phyloP scores from a whole-genome alignment of 2,113 vertebrate genomes.

The Archocentrus centrarchus region DNA sequence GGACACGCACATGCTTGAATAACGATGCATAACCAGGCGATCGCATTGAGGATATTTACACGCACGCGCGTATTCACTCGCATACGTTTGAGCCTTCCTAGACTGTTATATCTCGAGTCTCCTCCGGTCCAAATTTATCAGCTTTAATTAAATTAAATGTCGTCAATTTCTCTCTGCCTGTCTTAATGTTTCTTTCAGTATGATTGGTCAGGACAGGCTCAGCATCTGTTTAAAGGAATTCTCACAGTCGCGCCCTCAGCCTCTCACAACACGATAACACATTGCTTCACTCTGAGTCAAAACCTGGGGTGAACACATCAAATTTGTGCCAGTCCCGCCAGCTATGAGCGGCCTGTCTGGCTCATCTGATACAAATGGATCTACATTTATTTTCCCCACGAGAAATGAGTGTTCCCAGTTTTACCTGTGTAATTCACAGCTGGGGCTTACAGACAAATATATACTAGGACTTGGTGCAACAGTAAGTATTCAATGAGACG shows the following conservation, averaged over 20 bases:
- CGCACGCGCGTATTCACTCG: neutral
- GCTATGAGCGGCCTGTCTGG: conserved; percentile 31
- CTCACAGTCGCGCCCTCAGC: conserved; percentile 17
- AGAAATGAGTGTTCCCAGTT: conserved; percentile 24
- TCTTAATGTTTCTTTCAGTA: conserved; percentile 55
- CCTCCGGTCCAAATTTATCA: conserved; percentile 68
- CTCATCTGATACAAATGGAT: conserved; percentile 50
- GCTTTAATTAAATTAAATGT: conserved; percentile 78
- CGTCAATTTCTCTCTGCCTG: conserved; percentile 52
- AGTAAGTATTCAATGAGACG: conserved; percentile 64
- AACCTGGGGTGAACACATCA: conserved; percentile 45
- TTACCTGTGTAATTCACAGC: conserved; percentile 54
- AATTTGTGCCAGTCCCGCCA: conserved; percentile 39
- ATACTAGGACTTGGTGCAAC: conserved; percentile 38
- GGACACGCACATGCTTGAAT: conserved; percentile 37
- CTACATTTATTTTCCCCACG: conserved; percentile 26
- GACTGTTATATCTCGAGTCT: conserved; percentile 59
- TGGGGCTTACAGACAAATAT: conserved; percentile 46
- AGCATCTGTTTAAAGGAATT: conserved; percentile 72
- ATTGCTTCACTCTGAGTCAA: conserved; percentile 36
- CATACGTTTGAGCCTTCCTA: conserved; percentile 50
- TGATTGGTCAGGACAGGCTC: conserved; percentile 74
- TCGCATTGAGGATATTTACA: neutral
- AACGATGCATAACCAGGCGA: neutral
- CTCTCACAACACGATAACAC: conserved; percentile 37